Evolutionary conservation across 2,888 invertebrate species (phyloP), one percentile per base, ranked within the genome.

Genomic region (Gymnoscelis rufifasciata): DNA sequence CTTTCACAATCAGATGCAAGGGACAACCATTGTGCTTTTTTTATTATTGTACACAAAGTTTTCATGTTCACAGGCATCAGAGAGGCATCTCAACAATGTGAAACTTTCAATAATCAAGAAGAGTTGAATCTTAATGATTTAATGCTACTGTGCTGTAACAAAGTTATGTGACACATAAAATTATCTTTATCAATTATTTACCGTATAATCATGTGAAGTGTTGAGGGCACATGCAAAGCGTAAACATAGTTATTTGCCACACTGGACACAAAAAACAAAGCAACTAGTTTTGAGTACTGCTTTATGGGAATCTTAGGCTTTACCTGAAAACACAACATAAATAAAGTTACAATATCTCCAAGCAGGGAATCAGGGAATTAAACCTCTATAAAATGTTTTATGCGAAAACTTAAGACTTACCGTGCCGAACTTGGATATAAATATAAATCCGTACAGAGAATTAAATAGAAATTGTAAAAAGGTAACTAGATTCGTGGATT

Each of bases 191-290:
- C 19, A 23, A 11, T 11, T 19, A 35, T 19, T 64, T 76, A 88
- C 88, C 88, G 74, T 72, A 88, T 87, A 42, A 88, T 87, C 86
- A 87, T 88, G 65, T 88, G 88, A 38, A 88, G 68, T 1, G 88
- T 88, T 4, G 88, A 81, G 48, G 87, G 86, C 51, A 88, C 87
- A 82, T 88, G 83, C 73, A 88, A 74, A 57, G 76, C 69, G 56
- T 87, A 88, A 13, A 84, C 88, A 79, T 84, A 88, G 53, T 88
- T 88, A 71, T 86, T 88, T 14, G 83, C 79, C 52, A 84, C 82
- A 66, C 81, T 84, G 15, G 87, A 83, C 28, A 83, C 49, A 60
- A 88, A 88, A 76, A 83, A 88, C 46, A 88, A 73, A 47, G 68
- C 59, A 10, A 86, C 77, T 40, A 88, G 66, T 45, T 82, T 64